Evolutionary conservation across 2,113 vertebrate genomes (phyloP).

Genomic region (Silurus glanis): DNA sequence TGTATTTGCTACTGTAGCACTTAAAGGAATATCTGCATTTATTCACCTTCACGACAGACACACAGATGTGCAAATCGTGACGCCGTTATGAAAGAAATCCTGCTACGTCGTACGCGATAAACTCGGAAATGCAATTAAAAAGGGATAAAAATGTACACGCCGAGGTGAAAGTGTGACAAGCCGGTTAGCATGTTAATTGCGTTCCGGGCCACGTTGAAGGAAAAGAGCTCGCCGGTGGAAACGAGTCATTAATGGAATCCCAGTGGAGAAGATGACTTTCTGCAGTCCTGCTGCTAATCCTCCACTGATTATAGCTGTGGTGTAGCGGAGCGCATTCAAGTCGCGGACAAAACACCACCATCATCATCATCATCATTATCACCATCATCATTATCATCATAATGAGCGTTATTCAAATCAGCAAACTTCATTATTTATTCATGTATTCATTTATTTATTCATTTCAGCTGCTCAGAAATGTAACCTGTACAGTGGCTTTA

Average conservation of each 20-base stretch:
- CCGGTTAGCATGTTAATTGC: background rate
- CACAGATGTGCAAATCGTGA: background rate
- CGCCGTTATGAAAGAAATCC: background rate
- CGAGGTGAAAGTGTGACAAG: background rate
- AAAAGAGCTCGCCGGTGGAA: background rate
- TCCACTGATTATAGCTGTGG: background rate
- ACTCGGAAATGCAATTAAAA: background rate
- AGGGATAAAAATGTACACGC: background rate
- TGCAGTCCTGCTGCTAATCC: background rate
- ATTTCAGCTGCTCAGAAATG: too few species aligned
- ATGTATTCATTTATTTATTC: too few species aligned
- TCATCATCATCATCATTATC: too few species aligned
- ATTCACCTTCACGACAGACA: too few species aligned
- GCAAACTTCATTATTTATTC: background rate
- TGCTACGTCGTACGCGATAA: background rate
- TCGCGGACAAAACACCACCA: background rate
- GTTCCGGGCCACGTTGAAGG: background rate
- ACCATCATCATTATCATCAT: background rate
- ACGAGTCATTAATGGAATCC: conserved; percentile 15
- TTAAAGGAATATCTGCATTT: too few species aligned
- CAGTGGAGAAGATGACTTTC: background rate
- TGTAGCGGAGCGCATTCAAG: background rate
- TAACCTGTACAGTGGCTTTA: too few species aligned
- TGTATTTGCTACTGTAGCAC: too few species aligned
- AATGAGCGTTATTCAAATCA: background rate